phyloP scores from a whole-genome alignment of 1,140 invertebrate genomes.

The Cecropterus lyciades region DNA sequence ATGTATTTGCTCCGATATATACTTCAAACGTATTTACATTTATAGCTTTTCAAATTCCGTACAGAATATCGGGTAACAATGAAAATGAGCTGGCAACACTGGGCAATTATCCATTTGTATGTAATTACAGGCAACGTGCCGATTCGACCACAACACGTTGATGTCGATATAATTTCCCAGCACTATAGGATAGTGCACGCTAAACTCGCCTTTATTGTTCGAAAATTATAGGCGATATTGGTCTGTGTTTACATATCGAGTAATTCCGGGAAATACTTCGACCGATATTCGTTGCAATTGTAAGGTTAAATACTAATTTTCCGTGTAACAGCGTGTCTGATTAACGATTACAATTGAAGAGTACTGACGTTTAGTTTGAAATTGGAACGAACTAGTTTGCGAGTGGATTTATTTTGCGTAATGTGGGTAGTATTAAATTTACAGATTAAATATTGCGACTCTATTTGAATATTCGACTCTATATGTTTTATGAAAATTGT shows the following conservation, averaged over 20 bases:
- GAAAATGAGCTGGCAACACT: conserved; percentile 48
- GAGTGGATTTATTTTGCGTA: background rate
- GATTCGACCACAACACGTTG: conserved; percentile 46
- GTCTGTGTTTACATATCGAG: background rate
- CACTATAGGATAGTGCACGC: conserved; percentile 7
- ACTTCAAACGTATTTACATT: conserved; percentile 32
- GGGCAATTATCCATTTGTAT: conserved; percentile 50
- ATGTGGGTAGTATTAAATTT: too few relatives aligned
- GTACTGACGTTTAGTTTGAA: conserved; percentile 19
- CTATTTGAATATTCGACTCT: too few relatives aligned
- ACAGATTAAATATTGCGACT: too few relatives aligned
- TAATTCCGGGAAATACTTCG: conserved; percentile 16
- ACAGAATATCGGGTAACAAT: conserved; percentile 39
- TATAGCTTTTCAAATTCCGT: conserved; percentile 10
- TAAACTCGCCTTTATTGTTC: background rate
- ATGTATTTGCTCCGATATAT: background rate
- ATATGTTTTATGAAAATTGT: too few relatives aligned
- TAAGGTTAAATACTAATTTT: conserved; percentile 21
- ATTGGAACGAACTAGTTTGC: conserved; percentile 5
- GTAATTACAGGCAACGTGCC: conserved; percentile 51
- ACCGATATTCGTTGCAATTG: conserved; percentile 13
- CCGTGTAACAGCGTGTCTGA: conserved; percentile 11
- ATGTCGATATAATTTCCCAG: conserved; percentile 31
- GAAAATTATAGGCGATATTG: conserved; percentile 2
- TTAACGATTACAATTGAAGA: conserved; percentile 22